Evolutionary conservation across 2,797 vertebrate genomes (phyloP).

Genomic region (Eulemur mongoz): DNA sequence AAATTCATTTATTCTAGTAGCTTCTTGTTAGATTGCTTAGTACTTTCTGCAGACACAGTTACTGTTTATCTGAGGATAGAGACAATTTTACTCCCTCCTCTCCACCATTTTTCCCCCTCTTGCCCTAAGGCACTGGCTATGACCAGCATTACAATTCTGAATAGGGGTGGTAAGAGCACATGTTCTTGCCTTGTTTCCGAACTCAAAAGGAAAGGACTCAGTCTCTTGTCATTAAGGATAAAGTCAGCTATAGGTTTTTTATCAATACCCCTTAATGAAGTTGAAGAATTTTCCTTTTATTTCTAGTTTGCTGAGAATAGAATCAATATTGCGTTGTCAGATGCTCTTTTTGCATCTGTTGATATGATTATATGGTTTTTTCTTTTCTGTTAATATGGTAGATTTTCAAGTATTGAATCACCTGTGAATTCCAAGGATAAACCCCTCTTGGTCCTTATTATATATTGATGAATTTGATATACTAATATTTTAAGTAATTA

Average conservation of each 20-base stretch:
- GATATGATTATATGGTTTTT: background rate
- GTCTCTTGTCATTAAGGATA: background rate
- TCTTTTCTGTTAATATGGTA: background rate
- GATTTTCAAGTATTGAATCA: background rate
- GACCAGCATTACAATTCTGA: background rate
- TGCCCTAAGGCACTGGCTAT: background rate
- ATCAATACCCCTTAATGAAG: background rate
- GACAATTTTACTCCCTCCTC: background rate
- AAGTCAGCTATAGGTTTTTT: background rate
- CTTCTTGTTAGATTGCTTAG: background rate
- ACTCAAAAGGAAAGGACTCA: background rate
- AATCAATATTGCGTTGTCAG: background rate
- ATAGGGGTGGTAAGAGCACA: background rate
- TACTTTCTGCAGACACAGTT: background rate
- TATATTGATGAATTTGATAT: constrained; percentile 10
- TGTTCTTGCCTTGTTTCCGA: background rate
- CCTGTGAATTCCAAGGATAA: constrained; percentile 7
- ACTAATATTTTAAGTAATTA: background rate
- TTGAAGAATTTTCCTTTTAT: background rate
- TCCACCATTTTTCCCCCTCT: background rate
- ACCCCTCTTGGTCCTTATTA: background rate
- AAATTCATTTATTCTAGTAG: background rate
- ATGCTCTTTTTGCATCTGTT: background rate
- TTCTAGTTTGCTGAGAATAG: background rate
- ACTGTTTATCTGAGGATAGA: background rate